A percentile compares a stretch with the other conserved stretches of the same genome.
Conservation (phyloP, 2,113 vertebrate genomes). For the Oophaga pumilio region DNA sequence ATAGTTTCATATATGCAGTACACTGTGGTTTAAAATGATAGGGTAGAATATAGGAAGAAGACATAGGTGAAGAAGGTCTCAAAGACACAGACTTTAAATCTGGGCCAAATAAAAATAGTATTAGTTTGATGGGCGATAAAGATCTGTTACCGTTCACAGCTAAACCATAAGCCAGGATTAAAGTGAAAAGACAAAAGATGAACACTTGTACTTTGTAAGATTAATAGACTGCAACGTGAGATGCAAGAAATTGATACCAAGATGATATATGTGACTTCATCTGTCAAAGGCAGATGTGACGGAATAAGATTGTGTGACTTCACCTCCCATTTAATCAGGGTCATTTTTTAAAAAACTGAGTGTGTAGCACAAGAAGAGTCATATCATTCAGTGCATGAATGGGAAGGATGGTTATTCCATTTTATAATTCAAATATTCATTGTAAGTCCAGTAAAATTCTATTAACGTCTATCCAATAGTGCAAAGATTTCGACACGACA, state of each 20-base stretch:
- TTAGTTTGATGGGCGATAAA: conserved; percentile 17
- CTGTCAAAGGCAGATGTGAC: conserved; percentile 20
- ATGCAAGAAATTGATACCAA: conserved; percentile 23
- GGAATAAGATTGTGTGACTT: conserved; percentile 15
- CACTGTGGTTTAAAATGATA: not conserved
- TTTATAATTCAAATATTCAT: not conserved
- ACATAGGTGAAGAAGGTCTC: not conserved
- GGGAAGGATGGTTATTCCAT: not conserved
- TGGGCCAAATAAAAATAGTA: conserved; percentile 15
- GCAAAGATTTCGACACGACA: not conserved
- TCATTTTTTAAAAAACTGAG: not conserved
- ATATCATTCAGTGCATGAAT: not conserved
- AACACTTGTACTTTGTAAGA: conserved; percentile 19
- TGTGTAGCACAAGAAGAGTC: not conserved
- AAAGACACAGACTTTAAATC: not conserved
- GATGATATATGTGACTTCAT: conserved; percentile 15
- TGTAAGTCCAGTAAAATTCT: not conserved
- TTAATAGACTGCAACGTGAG: conserved; percentile 23
- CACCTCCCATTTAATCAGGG: not conserved
- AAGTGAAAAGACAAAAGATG: conserved; percentile 21
- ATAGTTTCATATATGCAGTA: not conserved
- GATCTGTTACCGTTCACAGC: conserved; percentile 21
- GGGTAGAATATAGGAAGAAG: not conserved
- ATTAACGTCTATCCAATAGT: not conserved
- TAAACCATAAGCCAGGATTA: conserved; percentile 25